Base-by-base conservation (phyloP, 2,113 vertebrate genomes). In the Gymnarchus niloticus region DNA sequence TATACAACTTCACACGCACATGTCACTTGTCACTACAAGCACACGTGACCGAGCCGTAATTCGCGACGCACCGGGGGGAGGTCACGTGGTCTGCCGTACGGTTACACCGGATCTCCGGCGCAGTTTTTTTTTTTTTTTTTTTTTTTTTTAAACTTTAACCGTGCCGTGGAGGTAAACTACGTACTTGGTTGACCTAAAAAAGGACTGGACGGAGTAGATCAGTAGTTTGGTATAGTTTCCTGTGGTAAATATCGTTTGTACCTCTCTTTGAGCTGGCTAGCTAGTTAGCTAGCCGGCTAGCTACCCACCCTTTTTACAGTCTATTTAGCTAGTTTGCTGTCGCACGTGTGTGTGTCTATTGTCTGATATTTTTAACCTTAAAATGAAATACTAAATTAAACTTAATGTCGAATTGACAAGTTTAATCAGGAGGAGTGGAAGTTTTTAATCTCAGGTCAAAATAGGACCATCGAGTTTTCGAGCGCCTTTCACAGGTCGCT, bases 261-360 rank as follows among this genome's bases (percentile, higher is more conserved):
- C 14, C 65, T 17, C 65, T 14, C 28, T 73, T 73, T 73, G 65
- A 73, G 65, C 41, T 73, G 28, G 6, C 65, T 73, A 17, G 65
- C 5, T 37, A 33, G 65, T 33, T 73, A 33, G 65, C 65, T 69
- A 69, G 61, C 61, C 37, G 37, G 61, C 61, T 69, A 69, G 25
- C 61, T 69, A 37, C 19, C 61, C 37, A 69, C 61, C 61, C 37
- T 37, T 33, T 37, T 69, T 37, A 69, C 61, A 73, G 33, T 41
- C 41, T 37, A 37, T 10, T 73, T 73, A 73, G 65, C 28, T 73
- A 73, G 65, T 33, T 73, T 37, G 65, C 65, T 73, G 65, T 28
- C 65, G 19, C 65, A 73, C 65, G 65, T 73, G 65, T 73, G 65
- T 73, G 65, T 73, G 12, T 28, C 65, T 73, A 73, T 73, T 73